Base-by-base conservation (phyloP, 2,113 vertebrate species). In the Shinisaurus crocodilurus region DNA sequence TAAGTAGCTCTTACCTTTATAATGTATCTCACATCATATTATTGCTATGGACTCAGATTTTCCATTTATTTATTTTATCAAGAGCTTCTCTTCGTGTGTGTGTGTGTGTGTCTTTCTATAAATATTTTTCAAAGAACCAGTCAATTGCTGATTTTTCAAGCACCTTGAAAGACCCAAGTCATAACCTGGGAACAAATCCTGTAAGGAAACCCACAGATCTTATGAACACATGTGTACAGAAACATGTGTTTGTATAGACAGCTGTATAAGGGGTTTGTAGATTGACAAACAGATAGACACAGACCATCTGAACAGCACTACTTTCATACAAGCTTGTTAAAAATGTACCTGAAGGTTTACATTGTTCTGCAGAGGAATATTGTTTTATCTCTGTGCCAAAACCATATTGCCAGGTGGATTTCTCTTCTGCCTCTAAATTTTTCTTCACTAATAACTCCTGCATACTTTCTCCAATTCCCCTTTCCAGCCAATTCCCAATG, bases 1-100 rank as follows among this genome's bases (percentile, higher is more conserved):
- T 89, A 90, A 87, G 74, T 43, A 92, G 37, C 40, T 40, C 76
- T n/a, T 80, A 85, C 83, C 13, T 90, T 95, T 67, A 85, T 20
- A 34, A 20, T 65, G 2, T 87, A 85, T 77, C 89, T 90, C 85
- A 43, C 5, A 82, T 63, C 89, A 18, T 70, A 76, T 5, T 0
- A 34, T 67, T 76, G 3, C 40, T 90, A 67, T 0, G 0, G 6
- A 77, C 54, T 83, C 10, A 0, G 12, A 65, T 85, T 92, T 95
- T 90, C 72, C 85, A 87, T 63, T 29, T 37, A 82, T 87, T 90
- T 85, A 48, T 65, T 93, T 95, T 79, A 83, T 5, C 23, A 91
- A n/a, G 3, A 91, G 37, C 12, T 4, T 43, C 43, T 43, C 16
- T n/a, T 27, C 16, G n/a, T 60, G 27, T 70, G 70, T 32, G 18